Evolutionary conservation across 2,888 invertebrate genomes (phyloP).

Genomic region (Drosophila koepferae): DNA sequence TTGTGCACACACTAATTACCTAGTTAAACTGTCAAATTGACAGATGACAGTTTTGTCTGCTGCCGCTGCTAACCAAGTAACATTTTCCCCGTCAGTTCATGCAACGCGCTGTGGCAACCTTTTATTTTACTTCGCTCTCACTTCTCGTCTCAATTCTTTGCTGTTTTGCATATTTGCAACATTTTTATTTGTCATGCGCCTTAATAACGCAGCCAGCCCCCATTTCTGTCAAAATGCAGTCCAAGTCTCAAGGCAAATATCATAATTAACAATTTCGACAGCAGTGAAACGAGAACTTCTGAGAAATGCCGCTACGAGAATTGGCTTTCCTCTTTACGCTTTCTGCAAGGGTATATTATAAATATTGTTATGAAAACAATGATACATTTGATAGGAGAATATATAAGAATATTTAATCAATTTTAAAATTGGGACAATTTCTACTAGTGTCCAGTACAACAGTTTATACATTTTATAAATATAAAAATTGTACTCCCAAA

Average conservation of each 20-base stretch:
- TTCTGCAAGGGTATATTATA: not conserved
- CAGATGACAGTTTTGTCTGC: constrained; percentile 82
- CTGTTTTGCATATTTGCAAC: constrained; percentile 58
- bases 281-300: constrained; percentile 54
- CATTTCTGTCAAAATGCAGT: constrained; percentile 74
- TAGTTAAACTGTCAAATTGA: constrained; percentile 84
- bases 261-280: constrained; percentile 77
- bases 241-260: constrained; percentile 53
- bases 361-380: not conserved
- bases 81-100: constrained; percentile 64
- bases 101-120: constrained; percentile 51
- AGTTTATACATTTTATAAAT: too few species aligned
- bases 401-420: not conserved
- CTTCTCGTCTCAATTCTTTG: constrained; percentile 4
- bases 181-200: constrained; percentile 73
- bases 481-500: too few species aligned
- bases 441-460: too few species aligned
- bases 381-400: not conserved
- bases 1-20: constrained; percentile 79
- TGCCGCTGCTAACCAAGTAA: constrained; percentile 57
- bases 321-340: constrained; percentile 3
- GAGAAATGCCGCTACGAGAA: constrained; percentile 53
- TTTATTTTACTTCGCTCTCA: constrained; percentile 25
- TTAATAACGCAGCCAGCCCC: constrained; percentile 55
- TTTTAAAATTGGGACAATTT: too few species aligned